Evolutionary conservation across 2,113 vertebrate genomes (phyloP).

Genomic region (Bubo bubo): DNA sequence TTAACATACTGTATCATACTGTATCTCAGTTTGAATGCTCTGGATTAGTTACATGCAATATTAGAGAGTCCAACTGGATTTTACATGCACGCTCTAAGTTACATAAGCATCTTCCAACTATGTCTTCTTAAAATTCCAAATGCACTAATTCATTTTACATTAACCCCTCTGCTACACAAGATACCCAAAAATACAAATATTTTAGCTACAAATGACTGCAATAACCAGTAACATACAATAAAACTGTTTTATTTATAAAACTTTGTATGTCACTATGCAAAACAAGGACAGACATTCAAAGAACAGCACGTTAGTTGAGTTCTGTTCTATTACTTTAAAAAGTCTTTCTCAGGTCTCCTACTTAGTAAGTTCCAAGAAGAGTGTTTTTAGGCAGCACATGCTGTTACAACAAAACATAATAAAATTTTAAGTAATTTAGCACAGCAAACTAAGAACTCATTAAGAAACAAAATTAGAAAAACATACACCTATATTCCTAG

Average conservation of each 20-base stretch:
- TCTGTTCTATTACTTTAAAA: neutral
- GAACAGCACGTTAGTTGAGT: neutral
- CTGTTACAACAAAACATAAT: neutral
- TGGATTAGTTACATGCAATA: neutral
- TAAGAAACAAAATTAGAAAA: neutral
- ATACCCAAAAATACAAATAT: neutral
- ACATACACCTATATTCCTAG: neutral
- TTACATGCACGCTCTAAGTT: neutral
- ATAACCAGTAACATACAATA: conserved; percentile 2
- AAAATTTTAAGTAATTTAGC: neutral
- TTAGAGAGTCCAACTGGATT: neutral
- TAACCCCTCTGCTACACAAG: neutral
- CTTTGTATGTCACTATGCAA: neutral
- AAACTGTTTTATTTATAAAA: neutral
- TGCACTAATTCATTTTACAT: neutral
- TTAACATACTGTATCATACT: neutral
- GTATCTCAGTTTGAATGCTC: neutral
- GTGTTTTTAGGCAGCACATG: neutral
- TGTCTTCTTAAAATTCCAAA: neutral
- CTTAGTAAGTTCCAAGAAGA: neutral
- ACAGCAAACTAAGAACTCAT: neutral
- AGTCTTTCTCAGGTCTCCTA: neutral
- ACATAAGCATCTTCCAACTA: neutral
- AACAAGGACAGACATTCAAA: neutral
- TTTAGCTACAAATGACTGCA: neutral